These are phyloP conservation scores for Molossus molossus DNA, from an alignment of 2,797 vertebrate species.

Conservation along the genomic window DNA sequence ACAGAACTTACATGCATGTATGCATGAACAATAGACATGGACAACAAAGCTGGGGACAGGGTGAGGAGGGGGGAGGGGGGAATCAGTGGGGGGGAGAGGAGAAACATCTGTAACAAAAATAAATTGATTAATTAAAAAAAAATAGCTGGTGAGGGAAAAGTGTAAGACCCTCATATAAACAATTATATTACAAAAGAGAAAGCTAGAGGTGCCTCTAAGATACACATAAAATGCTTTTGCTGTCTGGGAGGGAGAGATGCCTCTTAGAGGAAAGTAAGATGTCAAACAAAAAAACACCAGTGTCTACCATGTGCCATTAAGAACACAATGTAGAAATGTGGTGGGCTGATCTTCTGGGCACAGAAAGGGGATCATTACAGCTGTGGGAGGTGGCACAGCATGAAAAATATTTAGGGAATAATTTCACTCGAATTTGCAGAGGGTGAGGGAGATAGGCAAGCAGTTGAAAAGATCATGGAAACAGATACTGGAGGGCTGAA, in stretches of 20 bases:
- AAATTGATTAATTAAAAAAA: not conserved
- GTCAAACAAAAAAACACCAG: not conserved
- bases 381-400: no score
- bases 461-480: not conserved
- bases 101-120: no score
- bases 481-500: not conserved
- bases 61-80: no score
- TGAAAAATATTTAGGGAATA: not conserved
- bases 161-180: not conserved
- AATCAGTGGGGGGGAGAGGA: no score
- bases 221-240: not conserved
- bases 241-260: not conserved
- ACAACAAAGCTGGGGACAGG: no score
- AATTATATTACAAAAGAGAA: conserved; percentile 6
- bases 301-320: not conserved
- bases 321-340: not conserved
- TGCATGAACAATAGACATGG: no score
- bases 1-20: no score
- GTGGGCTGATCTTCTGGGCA: not conserved
- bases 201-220: not conserved
- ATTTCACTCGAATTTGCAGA: not conserved
- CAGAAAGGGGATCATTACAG: not conserved
- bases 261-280: not conserved
- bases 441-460: not conserved
- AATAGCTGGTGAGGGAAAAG: not conserved